phyloP scores from a whole-genome alignment of 2,797 vertebrate species.

The Lateolabrax maculatus region DNA sequence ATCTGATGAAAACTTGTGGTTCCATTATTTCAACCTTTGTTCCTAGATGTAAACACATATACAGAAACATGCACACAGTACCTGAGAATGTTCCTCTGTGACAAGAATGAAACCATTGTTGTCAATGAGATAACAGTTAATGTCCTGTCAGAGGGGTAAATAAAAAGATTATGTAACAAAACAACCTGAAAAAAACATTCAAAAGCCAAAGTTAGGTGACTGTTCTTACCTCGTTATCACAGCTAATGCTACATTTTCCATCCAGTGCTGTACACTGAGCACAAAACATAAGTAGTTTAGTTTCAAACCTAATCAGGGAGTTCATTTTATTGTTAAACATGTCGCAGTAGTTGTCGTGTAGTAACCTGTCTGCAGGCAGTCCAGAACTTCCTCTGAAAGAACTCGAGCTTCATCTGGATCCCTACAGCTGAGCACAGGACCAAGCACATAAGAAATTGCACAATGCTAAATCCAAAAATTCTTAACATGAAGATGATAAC shows the following conservation, averaged over 20 bases:
- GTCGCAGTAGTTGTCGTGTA: neutral
- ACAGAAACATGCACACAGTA: constrained; percentile 65
- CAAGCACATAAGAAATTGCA: neutral
- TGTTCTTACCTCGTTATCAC: constrained; percentile 92
- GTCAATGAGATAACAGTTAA: constrained; percentile 98
- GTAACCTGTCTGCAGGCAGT: constrained; percentile 98
- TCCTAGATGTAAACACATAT: constrained; percentile 6
- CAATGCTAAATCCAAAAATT: neutral
- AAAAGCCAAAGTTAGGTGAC: neutral
- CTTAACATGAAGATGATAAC: neutral
- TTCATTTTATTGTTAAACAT: neutral
- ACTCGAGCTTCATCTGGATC: constrained; percentile 99
- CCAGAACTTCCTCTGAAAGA: constrained; percentile 99
- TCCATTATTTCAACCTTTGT: neutral
- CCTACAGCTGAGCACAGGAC: constrained; percentile 90
- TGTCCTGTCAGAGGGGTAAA: constrained; percentile 83
- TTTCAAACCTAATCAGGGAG: neutral
- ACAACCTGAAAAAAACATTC: neutral
- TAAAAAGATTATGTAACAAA: constrained; percentile 1
- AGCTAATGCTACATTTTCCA: constrained; percentile 96
- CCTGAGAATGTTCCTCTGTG: constrained; percentile 94
- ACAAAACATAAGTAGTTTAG: constrained; percentile 33
- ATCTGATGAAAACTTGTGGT: neutral
- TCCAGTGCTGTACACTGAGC: constrained; percentile 95
- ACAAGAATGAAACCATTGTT: constrained; percentile 99